Evolutionary conservation across 2,888 invertebrate species (phyloP), one percentile per base, ranked within the genome.

Genomic region (Epistrophella euchroma): DNA sequence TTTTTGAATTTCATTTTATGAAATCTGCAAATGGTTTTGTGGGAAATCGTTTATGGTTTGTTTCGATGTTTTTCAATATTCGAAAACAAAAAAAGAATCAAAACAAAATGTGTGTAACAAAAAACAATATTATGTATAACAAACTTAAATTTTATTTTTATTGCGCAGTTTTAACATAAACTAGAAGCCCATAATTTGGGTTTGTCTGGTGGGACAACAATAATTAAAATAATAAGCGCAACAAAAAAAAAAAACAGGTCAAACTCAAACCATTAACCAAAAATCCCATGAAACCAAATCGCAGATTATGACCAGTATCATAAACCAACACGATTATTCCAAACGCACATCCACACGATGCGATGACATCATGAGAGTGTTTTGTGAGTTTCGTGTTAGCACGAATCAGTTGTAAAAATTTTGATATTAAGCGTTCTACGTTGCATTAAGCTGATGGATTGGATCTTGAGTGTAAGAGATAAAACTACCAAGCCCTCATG

Each of bases 391-490:
- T 86, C 86, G 86, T 86, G 86, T 91, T 91, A 91, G 90, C 92
- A 91, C 92, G 91, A 91, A 92, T 92, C 92, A 92, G 92, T 92
- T 92, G 92, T 91, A 92, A 81, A 85, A 81, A 73, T 85, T 52
- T 80, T 86, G 77, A 81, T 77, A 71, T 74, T 82, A 64, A 64
- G 58, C 62, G 76, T 81, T 82, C 73, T 86, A 86, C 85, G 73
- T 81, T 85, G 80, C 81, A 86, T 86, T 77, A 64, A 64, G 83
- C 66, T 64, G 70, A 70, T 81, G 74, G 55, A 72, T 25, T 37
- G 22, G 28, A 58, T 35, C 62, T 72, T 68, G 22, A 50, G 28
- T 62, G 40, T 37, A 52, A 68, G 13, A 68, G 68, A 50, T 45
- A 47, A 68, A 74, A 73, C 45, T 80, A 66, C 72, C 15, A 73